phyloP scores from a whole-genome alignment of 2,888 invertebrate species.

The Polia nebulosa region DNA sequence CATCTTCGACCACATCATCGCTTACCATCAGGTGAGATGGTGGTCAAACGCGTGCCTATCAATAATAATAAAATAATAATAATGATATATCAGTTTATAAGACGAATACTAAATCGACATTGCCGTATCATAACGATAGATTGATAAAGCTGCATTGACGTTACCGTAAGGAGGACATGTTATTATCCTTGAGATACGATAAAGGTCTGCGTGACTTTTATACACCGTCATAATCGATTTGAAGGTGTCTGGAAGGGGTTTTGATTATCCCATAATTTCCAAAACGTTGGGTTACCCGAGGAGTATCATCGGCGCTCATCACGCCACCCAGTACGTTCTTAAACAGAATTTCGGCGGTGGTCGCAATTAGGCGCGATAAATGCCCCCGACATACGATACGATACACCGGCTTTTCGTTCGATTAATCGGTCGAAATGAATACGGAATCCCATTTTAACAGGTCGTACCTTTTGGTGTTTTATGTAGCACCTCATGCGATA shows the following conservation, averaged over 20 bases:
- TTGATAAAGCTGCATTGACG: conserved; percentile 1
- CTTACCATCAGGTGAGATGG: no score
- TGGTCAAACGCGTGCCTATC: no score
- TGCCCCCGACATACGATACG: conserved; percentile 81
- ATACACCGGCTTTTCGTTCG: conserved; percentile 83
- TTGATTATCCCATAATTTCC: conserved; percentile 64
- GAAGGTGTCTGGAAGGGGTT: conserved; percentile 38
- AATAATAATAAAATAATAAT: no score
- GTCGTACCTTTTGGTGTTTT: conserved; percentile 84
- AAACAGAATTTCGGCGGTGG: conserved; percentile 83
- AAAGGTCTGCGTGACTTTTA: conserved; percentile 28
- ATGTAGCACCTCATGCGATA: conserved; percentile 80
- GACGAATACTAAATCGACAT: neutral
- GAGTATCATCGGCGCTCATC: conserved; percentile 77
- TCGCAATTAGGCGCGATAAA: conserved; percentile 89
- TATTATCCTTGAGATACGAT: conserved; percentile 42
- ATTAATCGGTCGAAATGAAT: conserved; percentile 85
- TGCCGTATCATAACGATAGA: neutral
- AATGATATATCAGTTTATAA: neutral
- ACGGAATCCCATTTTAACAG: conserved; percentile 84
- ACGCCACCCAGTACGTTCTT: conserved; percentile 84
- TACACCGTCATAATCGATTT: conserved; percentile 41
- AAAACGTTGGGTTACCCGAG: conserved; percentile 66
- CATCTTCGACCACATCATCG: no score
- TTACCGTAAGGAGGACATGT: conserved; percentile 29